Evolutionary conservation across 1,140 invertebrate genomes (phyloP), one percentile per base, ranked within the genome.

Genomic region (Heterodera schachtii): DNA sequence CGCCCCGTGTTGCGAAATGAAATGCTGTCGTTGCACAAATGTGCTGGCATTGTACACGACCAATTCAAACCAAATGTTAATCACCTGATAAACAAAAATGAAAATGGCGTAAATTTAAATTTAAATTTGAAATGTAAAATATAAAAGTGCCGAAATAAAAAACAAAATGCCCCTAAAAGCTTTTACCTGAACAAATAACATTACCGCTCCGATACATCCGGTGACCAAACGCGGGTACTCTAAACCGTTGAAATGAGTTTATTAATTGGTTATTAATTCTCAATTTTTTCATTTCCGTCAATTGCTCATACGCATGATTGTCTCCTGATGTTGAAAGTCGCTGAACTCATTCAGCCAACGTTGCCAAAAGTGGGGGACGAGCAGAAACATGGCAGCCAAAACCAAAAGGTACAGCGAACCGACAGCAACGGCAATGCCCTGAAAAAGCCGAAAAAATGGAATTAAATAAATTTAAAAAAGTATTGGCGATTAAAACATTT

Each of bases 61-160:
- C 60, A 78, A 46, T 69, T 78, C 77, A 69, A 78, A 78, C 77
- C 77, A 78, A 66, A 78, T 78, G 70, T 78, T 78, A 21, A 78
- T 49, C 8, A 78, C 64, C 57, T 64, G 57, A 31, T 31, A 31
- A 31, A 31, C 31, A 31, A 31, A 31, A 31, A 31, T 31, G 31
- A 31, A 31, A 31, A 31, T 31, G 31, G 31, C 31, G 31, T 31
- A 31, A 31, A 31, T 31, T 31, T 31, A 31, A 31, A 31, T 31
- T 31, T 31, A 31, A 31, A 31, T 31, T 31, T 31, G 31, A 31
- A 31, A 31, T 31, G 31, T 31, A 31, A 31, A 31, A 31, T 31
- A 31, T 31, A 31, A 31, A 31, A 31, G 31, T 31, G 31, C 31
- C 31, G 31, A 52, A 52, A 8, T 52, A 52, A 52, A 52, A 11